phyloP scores from a whole-genome alignment of 2,113 vertebrate genomes.

The Struthidea cinerea region DNA sequence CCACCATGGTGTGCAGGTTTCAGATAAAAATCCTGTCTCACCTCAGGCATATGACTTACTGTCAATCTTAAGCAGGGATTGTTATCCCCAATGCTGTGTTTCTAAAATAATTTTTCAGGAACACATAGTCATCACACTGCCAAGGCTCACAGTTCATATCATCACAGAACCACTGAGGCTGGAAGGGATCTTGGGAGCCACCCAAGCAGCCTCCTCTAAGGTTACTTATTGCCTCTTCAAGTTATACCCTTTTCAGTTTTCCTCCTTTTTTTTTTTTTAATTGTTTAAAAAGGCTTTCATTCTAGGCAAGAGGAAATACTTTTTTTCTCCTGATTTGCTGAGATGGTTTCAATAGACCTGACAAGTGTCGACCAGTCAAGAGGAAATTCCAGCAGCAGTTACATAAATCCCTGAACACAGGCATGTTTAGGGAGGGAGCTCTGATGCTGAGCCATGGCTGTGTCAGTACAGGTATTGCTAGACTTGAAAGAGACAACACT shows the following conservation, averaged over 20 bases:
- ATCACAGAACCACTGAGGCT: neutral
- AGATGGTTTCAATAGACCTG: neutral
- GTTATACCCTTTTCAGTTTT: neutral
- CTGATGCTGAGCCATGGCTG: neutral
- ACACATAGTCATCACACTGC: neutral
- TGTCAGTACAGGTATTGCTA: neutral
- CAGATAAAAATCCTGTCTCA: neutral
- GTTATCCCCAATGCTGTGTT: neutral
- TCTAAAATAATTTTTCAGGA: neutral
- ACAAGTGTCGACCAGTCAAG: slow-evolving; percentile 23
- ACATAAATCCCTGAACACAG: neutral
- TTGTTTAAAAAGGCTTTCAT: neutral
- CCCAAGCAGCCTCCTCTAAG: neutral
- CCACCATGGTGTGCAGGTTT: neutral
- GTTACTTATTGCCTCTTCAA: neutral
- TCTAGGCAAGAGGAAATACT: neutral
- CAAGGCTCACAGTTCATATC: neutral
- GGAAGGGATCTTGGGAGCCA: neutral
- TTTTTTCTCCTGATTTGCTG: neutral
- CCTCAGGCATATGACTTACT: neutral
- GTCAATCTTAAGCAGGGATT: neutral
- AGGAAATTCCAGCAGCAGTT: slow-evolving; percentile 33
- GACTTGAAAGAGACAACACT: neutral
- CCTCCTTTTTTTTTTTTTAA: neutral
- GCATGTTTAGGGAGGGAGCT: neutral